Base-by-base conservation (phyloP, 2,113 vertebrate species). In the Nicator chloris region DNA sequence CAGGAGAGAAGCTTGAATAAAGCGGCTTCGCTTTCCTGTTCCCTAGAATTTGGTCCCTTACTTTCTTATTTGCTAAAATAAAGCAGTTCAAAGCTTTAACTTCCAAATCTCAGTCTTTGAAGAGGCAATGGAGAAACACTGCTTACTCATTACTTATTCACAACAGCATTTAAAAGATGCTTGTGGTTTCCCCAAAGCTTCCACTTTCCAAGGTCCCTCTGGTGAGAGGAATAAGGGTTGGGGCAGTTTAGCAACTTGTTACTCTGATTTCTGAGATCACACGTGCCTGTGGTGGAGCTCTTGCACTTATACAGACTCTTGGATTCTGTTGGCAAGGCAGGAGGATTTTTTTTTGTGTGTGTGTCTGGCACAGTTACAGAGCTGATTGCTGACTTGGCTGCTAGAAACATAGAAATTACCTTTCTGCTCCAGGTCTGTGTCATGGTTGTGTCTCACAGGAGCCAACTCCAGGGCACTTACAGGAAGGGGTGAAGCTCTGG, bases 261-360 rank as follows among this genome's bases (percentile, higher is more conserved):
- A 24, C 26, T 93, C 42, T 27, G 33, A 33, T 57, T 96, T 91
- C 54, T 82, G 49, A 19, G n/a, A 21, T 73, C 63, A 13, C 23
- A 8, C 17, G 0, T 45, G 47, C n/a, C 66, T 82, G 22, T 30
- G 49, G 53, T 69, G 73, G 60, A 89, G 83, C 89, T 91, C 53
- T 78, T 64, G 60, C 0, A 0, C 69, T 49, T 30, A 28, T 8
- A 19, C 0, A 0, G 22, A 21, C 45, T 40, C 85, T 72, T 28
- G 35, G 33, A 53, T 86, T 71, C 72, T 79, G 17, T 49, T 88
- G 89, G 86, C 73, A 86, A 91, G 53, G 63, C 49, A 63, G 77
- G 15, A 37, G 63, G 68, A 16, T 13, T 26, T 35, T 78, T 68
- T n/a, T 40, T 37, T 15, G n/a, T n/a, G n/a, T 16, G 10, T 28